Conservation (phyloP, 2,888 invertebrate species). For the Rhaphigaster nebulosa region DNA sequence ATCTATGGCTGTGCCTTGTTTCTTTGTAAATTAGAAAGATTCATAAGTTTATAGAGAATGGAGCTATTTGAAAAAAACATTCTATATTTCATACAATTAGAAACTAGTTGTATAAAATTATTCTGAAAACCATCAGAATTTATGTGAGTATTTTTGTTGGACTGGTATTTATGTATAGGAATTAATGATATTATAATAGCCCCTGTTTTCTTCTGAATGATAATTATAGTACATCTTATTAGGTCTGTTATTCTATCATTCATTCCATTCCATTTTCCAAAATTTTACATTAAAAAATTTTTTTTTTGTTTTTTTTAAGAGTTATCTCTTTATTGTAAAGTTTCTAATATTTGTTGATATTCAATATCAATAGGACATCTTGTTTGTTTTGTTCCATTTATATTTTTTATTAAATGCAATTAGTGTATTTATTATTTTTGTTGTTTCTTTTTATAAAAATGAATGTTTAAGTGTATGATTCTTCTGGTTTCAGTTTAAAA, state of each 20-base stretch:
- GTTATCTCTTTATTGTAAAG: no score
- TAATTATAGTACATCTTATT: no score
- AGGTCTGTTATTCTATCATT: no score
- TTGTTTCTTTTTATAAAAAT: no score
- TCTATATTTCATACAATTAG: constrained; percentile 54
- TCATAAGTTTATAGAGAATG: constrained; percentile 8
- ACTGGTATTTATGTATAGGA: neutral
- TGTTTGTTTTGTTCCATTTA: neutral
- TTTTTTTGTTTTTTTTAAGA: no score
- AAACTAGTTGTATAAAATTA: constrained; percentile 20
- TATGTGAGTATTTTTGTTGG: neutral
- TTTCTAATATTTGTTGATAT: no score
- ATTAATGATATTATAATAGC: neutral
- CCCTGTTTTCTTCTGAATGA: no score
- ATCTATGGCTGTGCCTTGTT: constrained; percentile 56
- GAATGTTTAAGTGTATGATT: neutral
- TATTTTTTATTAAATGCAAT: neutral
- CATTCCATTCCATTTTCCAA: no score
- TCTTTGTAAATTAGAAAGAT: neutral
- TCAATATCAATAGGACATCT: no score
- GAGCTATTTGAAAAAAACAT: neutral
- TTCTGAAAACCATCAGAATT: constrained; percentile 36
- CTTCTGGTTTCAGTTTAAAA: no score
- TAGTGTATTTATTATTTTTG: neutral
- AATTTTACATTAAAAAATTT: no score